Percentiles rank a stretch among this genome's conserved stretches.
phyloP scores from a whole-genome alignment of 2,113 vertebrate species.

The Butastur rufipennis region DNA sequence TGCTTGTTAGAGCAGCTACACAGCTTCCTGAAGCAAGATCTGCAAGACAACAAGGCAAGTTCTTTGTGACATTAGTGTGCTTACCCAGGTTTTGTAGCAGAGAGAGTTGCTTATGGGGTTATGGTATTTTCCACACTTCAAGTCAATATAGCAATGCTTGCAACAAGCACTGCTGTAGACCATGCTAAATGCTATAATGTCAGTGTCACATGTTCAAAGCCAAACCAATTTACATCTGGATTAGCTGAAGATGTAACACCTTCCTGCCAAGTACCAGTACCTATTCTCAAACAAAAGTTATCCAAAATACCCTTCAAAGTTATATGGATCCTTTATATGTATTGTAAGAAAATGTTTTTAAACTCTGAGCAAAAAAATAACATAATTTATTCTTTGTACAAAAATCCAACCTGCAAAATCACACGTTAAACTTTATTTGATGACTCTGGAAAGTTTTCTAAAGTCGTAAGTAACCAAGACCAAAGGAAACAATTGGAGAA shows the following conservation, averaged over 20 bases:
- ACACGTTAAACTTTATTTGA: neutral
- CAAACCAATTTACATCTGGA: neutral
- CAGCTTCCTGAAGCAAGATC: neutral
- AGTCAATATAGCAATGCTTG: neutral
- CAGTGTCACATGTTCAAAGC: neutral
- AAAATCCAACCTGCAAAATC: neutral
- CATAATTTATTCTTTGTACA: neutral
- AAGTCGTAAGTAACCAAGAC: neutral
- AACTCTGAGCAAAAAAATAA: neutral
- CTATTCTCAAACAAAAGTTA: neutral
- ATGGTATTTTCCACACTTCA: neutral
- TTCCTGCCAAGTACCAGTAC: neutral
- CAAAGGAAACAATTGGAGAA: neutral
- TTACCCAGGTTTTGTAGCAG: neutral
- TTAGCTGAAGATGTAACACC: neutral
- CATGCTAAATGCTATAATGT: neutral
- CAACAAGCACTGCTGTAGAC: neutral
- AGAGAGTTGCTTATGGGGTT: neutral
- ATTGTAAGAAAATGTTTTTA: neutral
- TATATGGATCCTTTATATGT: accelerated
- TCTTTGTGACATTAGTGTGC: accelerated
- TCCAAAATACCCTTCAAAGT: neutral
- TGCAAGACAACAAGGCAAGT: accelerated
- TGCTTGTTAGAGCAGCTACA: neutral
- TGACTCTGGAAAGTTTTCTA: neutral